Evolutionary conservation across 2,797 vertebrate species (phyloP), one percentile per base, ranked within the genome.

Genomic region (Ciconia nigra): DNA sequence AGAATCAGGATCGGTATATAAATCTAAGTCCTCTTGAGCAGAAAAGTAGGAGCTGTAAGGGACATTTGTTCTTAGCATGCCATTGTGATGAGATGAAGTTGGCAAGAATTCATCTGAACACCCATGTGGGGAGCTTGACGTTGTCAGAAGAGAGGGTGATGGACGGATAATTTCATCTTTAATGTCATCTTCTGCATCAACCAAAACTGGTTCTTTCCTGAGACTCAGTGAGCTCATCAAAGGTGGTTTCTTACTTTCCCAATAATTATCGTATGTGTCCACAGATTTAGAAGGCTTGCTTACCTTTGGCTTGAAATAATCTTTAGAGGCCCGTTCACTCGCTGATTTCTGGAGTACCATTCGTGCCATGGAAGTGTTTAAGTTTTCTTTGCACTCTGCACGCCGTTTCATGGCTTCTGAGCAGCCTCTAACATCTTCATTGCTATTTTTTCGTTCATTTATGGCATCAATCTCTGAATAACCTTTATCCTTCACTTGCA

Each of bases 91-190:
- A 44, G 98, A 99, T 90, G 99, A 98, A 57, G 98, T 72, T 8
- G 99, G 98, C 85, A 99, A 98, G 94, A 99, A 99, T 71, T 99
- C 99, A 1, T 99, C 99, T 2, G 98, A 98, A 22, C 99, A 99
- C 49, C 98, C 98, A 2, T 99, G 99, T 4, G 98, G 98, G 33
- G 99, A 98, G 78, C 98, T 98, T 28, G 98, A 98, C 98, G 99
- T 98, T 37, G 99, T 97, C 96, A 99, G 98, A 49, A 99, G 98
- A 3, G 99, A 99, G 17, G 98, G 98, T 29, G 98, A 98, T 1
- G 99, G 99, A 29, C 99, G 98, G 79, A 99, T 98, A 84, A 99
- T 99, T 97, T 99, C 99, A 61, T 99, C 99, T 97, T 99, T 99
- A 69, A 99, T 95, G 93, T 99, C 99, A 37, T 99, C 99, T 71